phyloP scores from a whole-genome alignment of 2,797 vertebrate species.

The Rhinatrema bivittatum region DNA sequence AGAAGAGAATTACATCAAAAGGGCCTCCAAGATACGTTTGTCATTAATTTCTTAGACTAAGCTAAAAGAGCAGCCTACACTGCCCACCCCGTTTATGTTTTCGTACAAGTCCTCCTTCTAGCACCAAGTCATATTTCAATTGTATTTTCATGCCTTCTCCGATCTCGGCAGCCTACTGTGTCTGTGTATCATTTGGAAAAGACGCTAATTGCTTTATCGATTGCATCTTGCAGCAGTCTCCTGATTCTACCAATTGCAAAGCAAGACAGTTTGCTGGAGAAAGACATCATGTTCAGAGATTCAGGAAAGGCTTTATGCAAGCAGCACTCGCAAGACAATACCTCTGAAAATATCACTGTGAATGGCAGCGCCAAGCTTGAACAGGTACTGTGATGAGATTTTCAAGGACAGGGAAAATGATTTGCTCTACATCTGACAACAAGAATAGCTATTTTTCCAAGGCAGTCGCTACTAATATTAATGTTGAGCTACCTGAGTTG shows the following conservation, averaged over 20 bases:
- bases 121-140: neutral
- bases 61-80: no score
- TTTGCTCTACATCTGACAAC: no score
- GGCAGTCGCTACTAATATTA: no score
- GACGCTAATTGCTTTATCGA: slow-evolving; percentile 26
- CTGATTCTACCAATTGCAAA: slow-evolving; percentile 79
- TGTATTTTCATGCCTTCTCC: neutral
- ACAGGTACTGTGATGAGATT: slow-evolving; percentile 73
- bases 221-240: slow-evolving; percentile 58
- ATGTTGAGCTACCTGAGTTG: no score
- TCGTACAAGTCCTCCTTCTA: neutral
- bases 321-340: slow-evolving; percentile 70
- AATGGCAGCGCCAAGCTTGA: slow-evolving; percentile 63
- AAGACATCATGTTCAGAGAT: slow-evolving; percentile 87
- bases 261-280: slow-evolving; percentile 88
- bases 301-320: slow-evolving; percentile 57
- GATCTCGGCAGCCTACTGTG: slow-evolving; percentile 1
- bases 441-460: no score
- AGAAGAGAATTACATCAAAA: no score
- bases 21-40: no score
- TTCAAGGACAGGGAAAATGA: no score
- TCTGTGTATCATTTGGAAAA: slow-evolving; percentile 1
- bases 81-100: no score
- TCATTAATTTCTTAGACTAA: no score
- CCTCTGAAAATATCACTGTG: slow-evolving; percentile 49